Base-by-base conservation (phyloP, 2,888 invertebrate genomes). In the Apantesis nais region DNA sequence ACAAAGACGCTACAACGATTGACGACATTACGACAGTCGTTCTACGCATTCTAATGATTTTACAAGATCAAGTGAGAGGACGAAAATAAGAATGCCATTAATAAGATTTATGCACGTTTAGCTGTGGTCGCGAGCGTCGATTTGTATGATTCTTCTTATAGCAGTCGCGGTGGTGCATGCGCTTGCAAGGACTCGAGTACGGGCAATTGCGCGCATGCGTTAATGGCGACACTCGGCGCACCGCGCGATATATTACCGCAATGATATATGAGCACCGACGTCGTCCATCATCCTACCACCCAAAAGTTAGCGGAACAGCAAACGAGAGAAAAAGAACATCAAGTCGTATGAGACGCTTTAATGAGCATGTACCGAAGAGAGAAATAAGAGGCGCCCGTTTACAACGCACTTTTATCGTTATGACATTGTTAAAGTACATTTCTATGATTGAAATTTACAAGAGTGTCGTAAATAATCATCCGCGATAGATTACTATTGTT, bases 141-240 rank as follows among this genome's bases (percentile, higher is more conserved):
- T 93, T 93, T 93, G 93, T 91, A 88, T 90, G 88, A 83, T 85
- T 90, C 90, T 88, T 86, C 90, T 90, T 93, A 91, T 89, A 91
- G 91, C 89, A 83, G 85, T 85, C 84, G 75, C 83, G 86, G 85
- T 89, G 86, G 88, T 86, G 83, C 86, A 85, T 75, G 78, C 74
- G 68, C 72, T 73, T 71, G 78, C 76, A 78, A 74, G 85, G 81
- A 78, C 74, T 75, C 78, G 84, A 81, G 87, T 88, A 89, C 89
- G 88, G 88, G 88, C 92, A 89, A 93, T 93, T 92, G 92, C 92
- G 85, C 89, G 90, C 91, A 89, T 89, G 93, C 93, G 94, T 92
- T 94, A 94, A 94, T 94, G 94, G 94, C 93, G 94, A 94, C 94
- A 94, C 93, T 94, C 94, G 89, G 82, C 94, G 93, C 91, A 93